phyloP scores from a whole-genome alignment of 2,888 invertebrate genomes.

The Zaprionus obscuricornis region DNA sequence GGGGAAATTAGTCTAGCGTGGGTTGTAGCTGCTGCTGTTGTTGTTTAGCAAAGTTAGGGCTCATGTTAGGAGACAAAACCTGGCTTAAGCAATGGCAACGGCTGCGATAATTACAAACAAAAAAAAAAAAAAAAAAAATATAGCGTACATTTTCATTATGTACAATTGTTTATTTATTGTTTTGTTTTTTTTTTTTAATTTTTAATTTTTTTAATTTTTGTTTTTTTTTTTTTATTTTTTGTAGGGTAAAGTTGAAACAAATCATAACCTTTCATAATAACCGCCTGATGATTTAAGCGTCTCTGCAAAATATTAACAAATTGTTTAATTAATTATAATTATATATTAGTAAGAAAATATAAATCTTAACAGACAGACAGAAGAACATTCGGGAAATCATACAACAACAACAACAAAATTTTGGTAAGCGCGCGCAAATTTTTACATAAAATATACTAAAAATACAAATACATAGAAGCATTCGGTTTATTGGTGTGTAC shows the following conservation, averaged over 20 bases:
- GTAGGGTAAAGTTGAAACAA: conserved; percentile 76
- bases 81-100: conserved; percentile 50
- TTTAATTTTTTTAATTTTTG: conserved; percentile 18
- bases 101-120: conserved; percentile 53
- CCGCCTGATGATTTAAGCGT: conserved; percentile 83
- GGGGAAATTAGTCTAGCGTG: conserved; percentile 9
- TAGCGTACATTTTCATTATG: conserved; percentile 34
- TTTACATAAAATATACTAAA: conserved; percentile 17
- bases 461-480: too few relatives aligned
- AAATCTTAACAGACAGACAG: conserved; percentile 27
- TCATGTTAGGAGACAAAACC: conserved; percentile 75
- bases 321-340: conserved; percentile 77
- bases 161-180: conserved; percentile 24
- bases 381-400: conserved; percentile 36
- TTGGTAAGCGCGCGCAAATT: conserved; percentile 61
- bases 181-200: conserved; percentile 14
- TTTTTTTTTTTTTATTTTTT: conserved; percentile 30
- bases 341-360: conserved; percentile 74
- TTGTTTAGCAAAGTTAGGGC: conserved; percentile 71
- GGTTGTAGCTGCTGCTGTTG: conserved; percentile 32
- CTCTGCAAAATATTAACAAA: conserved; percentile 84
- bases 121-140: too few relatives aligned
- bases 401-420: conserved; percentile 30
- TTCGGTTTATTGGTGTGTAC: too few relatives aligned
- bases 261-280: conserved; percentile 84